A percentile compares a stretch with the other conserved stretches of the same genome.
Evolutionary conservation across 1,140 invertebrate genomes (phyloP).

Genomic region (Drosophila sechellia): DNA sequence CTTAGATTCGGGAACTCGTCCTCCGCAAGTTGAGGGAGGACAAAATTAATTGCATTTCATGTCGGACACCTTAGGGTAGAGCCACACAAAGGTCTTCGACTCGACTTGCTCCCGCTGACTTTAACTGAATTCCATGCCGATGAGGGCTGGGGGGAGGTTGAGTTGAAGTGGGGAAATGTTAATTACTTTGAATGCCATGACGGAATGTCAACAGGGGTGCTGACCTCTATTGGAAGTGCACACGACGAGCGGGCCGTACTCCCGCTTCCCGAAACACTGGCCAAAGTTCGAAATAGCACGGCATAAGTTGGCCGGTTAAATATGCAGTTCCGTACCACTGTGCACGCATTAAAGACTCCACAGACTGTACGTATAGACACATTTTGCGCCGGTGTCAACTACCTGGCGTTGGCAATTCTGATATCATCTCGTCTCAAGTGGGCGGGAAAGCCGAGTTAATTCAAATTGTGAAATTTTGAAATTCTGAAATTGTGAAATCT

Average conservation of each 20-base stretch:
- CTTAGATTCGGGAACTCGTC: slow-evolving; percentile 8
- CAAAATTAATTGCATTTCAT: slow-evolving; percentile 46
- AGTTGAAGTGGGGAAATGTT: slow-evolving; percentile 42
- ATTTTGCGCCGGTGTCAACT: slow-evolving; percentile 21
- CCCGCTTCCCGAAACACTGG: not conserved
- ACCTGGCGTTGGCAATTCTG: slow-evolving; percentile 35
- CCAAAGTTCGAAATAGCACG: not conserved
- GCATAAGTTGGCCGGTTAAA: no score
- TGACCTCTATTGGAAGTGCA: slow-evolving; percentile 33
- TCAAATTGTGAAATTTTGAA: slow-evolving; percentile 18
- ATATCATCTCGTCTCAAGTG: slow-evolving; percentile 13
- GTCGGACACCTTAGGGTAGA: slow-evolving; percentile 30
- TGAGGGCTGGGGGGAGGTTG: not conserved
- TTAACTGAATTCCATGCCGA: slow-evolving; percentile 15
- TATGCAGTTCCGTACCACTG: not conserved
- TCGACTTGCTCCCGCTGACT: slow-evolving; percentile 17
- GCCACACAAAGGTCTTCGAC: slow-evolving; percentile 23
- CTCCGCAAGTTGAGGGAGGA: not conserved
- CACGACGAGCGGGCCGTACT: not conserved
- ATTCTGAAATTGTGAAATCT: slow-evolving; percentile 11
- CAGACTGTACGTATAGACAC: no score
- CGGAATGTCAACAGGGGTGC: slow-evolving; percentile 57
- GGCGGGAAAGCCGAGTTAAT: slow-evolving; percentile 26
- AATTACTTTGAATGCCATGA: slow-evolving; percentile 72
- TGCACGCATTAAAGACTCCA: not conserved